phyloP scores from a whole-genome alignment of 2,888 invertebrate genomes.

The Eupithecia exiguata region DNA sequence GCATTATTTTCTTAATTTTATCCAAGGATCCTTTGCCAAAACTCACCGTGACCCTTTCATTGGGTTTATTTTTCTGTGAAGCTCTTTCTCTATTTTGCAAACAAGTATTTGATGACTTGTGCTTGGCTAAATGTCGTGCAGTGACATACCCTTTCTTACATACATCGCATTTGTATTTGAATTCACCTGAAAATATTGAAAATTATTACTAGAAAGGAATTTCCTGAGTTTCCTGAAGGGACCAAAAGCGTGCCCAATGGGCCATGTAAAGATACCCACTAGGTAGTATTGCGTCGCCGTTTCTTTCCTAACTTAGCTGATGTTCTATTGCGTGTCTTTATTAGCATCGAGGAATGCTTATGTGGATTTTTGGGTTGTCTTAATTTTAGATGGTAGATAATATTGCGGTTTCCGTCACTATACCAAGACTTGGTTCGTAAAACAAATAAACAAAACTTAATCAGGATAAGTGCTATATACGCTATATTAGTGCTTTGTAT shows the following conservation, averaged over 20 bases:
- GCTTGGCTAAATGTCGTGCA: constrained; percentile 48
- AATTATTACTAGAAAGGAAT: neutral
- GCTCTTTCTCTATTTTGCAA: constrained; percentile 6
- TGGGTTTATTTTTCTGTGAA: neutral
- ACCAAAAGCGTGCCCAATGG: neutral
- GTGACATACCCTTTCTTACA: constrained; percentile 53
- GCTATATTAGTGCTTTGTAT: no score
- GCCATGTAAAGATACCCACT: no score
- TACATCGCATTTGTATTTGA: constrained; percentile 53
- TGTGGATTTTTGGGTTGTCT: no score
- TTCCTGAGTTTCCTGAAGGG: neutral
- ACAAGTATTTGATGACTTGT: constrained; percentile 44
- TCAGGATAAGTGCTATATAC: no score
- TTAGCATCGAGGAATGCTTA: no score
- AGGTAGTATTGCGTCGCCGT: no score
- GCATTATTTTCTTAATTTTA: constrained; percentile 21
- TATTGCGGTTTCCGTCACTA: no score
- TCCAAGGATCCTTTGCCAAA: constrained; percentile 24
- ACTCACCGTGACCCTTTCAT: neutral
- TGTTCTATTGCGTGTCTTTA: no score
- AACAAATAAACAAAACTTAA: no score
- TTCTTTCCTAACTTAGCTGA: no score
- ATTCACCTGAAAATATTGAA: constrained; percentile 56
- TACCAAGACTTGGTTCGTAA: no score
- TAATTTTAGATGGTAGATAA: no score